phyloP scores from a whole-genome alignment of 2,797 vertebrate species.

The Pelochelys cantorii region DNA sequence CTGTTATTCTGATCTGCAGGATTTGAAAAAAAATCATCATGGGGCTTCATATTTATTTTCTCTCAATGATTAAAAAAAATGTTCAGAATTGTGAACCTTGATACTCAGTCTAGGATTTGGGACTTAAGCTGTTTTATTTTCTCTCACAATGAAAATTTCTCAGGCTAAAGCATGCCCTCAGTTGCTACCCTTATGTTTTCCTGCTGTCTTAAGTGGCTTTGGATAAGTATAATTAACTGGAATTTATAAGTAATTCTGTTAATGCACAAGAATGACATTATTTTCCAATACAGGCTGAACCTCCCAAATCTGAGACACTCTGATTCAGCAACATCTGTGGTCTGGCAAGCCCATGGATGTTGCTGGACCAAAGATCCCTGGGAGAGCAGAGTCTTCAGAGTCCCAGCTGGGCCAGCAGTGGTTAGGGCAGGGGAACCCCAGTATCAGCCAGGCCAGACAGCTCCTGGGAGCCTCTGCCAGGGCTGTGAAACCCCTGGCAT shows the following conservation, averaged over 20 bases:
- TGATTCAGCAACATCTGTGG: no score
- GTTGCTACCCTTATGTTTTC: not conserved
- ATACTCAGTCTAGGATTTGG: not conserved
- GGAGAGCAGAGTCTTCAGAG: no score
- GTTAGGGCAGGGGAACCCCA: no score
- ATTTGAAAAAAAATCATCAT: not conserved
- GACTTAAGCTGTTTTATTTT: not conserved
- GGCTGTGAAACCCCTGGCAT: no score
- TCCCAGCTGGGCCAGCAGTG: no score
- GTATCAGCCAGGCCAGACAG: no score
- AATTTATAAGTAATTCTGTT: not conserved
- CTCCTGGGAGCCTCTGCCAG: no score
- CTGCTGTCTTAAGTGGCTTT: not conserved
- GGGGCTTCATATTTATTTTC: not conserved
- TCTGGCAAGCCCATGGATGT: no score
- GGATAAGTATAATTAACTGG: not conserved
- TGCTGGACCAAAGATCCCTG: no score
- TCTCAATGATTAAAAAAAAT: not conserved
- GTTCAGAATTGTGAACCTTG: not conserved
- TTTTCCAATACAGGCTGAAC: not conserved
- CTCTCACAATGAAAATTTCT: constrained; percentile 15
- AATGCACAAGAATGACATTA: not conserved
- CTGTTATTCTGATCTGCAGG: not conserved
- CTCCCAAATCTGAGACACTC: no score
- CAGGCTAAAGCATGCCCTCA: not conserved